Percentiles rank a stretch among this genome's conserved stretches.
phyloP scores from a whole-genome alignment of 2,113 vertebrate genomes.

The Lagopus muta region DNA sequence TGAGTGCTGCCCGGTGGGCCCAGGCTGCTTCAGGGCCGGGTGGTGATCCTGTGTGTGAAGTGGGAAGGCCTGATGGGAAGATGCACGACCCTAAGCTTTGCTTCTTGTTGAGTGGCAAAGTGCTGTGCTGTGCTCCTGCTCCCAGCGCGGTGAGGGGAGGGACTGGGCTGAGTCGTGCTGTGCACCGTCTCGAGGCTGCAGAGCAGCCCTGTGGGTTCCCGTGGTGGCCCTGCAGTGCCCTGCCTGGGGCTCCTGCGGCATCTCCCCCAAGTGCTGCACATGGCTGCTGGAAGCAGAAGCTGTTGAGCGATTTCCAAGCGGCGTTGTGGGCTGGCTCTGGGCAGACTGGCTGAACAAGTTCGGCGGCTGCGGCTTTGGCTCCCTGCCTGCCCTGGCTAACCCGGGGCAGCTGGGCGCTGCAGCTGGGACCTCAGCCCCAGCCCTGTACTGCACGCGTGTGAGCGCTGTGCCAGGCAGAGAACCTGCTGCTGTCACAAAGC shows the following conservation, averaged over 20 bases:
- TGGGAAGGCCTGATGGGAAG: neutral
- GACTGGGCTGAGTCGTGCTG: too few relatives aligned
- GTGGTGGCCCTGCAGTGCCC: neutral
- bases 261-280: neutral
- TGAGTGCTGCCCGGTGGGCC: neutral
- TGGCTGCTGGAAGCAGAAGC: slow-evolving; percentile 54
- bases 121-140: neutral
- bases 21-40: neutral
- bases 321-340: slow-evolving; percentile 47
- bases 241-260: slow-evolving; percentile 9
- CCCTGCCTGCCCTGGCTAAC: slow-evolving; percentile 35
- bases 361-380: slow-evolving; percentile 57
- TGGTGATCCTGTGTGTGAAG: neutral
- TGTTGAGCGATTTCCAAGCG: slow-evolving; percentile 50
- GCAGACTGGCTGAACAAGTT: slow-evolving; percentile 69
- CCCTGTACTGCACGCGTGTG: neutral
- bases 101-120: neutral
- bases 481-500: neutral
- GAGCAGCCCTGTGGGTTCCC: neutral
- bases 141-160: neutral
- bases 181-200: neutral
- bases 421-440: neutral
- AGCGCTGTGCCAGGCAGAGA: neutral
- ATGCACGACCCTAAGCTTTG: neutral
- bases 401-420: neutral